phyloP scores from a whole-genome alignment of 2,113 vertebrate species.

The Nesogale talazaci region DNA sequence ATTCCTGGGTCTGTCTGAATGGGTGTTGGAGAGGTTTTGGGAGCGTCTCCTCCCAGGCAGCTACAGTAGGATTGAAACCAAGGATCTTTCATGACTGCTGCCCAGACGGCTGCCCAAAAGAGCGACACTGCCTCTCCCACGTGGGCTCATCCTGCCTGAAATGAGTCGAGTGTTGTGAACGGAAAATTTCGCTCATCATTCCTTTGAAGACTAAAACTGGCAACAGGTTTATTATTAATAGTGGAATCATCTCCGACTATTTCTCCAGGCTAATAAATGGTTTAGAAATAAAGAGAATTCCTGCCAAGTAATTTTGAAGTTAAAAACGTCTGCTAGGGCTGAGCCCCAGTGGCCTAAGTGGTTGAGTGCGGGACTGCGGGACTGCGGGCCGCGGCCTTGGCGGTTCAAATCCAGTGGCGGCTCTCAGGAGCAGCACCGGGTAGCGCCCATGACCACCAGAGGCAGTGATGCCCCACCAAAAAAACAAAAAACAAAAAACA shows the following conservation, averaged over 20 bases:
- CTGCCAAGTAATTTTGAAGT: conserved; percentile 46
- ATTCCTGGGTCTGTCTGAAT: neutral
- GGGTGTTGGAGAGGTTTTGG: neutral
- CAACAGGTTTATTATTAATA: neutral
- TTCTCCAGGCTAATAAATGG: conserved; percentile 32
- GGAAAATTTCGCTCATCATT: neutral
- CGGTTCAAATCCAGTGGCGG: too few species aligned
- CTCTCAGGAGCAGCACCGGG: too few species aligned
- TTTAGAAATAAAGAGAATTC: conserved; percentile 35
- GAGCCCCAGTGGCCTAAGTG: too few species aligned
- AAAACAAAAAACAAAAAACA: too few species aligned
- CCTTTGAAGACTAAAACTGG: neutral
- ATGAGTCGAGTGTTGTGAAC: neutral
- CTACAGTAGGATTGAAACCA: conserved; percentile 1
- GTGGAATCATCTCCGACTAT: neutral
- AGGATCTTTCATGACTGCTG: neutral
- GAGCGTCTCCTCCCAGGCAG: neutral
- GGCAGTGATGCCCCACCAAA: too few species aligned
- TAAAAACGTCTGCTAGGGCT: neutral
- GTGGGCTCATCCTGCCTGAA: neutral
- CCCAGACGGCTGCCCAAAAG: neutral
- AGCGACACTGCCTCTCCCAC: neutral
- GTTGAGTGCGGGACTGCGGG: too few species aligned
- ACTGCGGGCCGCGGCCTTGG: too few species aligned
- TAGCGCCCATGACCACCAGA: too few species aligned